Evolutionary conservation across 2,797 vertebrate species (phyloP).

Genomic region (Ptychadena robeensis): DNA sequence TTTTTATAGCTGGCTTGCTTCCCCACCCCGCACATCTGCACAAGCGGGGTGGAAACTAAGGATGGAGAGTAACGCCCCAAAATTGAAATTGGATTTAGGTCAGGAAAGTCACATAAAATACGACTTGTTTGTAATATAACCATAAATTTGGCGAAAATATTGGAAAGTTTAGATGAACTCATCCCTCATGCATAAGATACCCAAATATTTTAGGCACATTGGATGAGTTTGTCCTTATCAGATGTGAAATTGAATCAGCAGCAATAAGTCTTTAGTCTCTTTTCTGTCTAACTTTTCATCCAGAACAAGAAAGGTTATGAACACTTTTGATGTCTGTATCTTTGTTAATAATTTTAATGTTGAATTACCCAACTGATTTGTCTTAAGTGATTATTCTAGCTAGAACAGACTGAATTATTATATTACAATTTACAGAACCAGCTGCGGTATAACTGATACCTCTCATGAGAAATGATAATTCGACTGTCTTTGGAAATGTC

Average conservation of each 20-base stretch:
- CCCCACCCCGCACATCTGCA: too few species aligned
- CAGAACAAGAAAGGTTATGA: constrained; percentile 59
- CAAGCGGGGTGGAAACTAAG: too few species aligned
- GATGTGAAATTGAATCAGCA: constrained; percentile 20
- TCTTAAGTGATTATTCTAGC: constrained; percentile 63
- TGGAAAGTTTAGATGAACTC: too few species aligned
- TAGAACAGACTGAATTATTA: constrained; percentile 58
- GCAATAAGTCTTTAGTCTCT: constrained; percentile 61
- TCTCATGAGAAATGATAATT: constrained; percentile 60
- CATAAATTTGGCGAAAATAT: too few species aligned
- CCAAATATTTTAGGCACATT: background rate
- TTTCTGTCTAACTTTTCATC: constrained; percentile 58
- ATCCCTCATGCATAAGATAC: too few species aligned
- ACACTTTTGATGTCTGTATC: constrained; percentile 63
- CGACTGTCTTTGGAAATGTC: constrained; percentile 62
- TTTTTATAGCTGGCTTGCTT: too few species aligned
- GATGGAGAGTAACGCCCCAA: too few species aligned
- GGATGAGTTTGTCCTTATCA: constrained; percentile 2
- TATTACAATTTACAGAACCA: constrained; percentile 67
- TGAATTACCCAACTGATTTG: constrained; percentile 65
- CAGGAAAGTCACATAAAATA: too few species aligned
- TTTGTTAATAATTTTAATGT: constrained; percentile 65
- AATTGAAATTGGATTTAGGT: too few species aligned
- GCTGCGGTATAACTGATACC: constrained; percentile 62
- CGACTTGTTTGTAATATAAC: too few species aligned